phyloP scores from a whole-genome alignment of 2,888 invertebrate genomes.

The Drosophila rubida region DNA sequence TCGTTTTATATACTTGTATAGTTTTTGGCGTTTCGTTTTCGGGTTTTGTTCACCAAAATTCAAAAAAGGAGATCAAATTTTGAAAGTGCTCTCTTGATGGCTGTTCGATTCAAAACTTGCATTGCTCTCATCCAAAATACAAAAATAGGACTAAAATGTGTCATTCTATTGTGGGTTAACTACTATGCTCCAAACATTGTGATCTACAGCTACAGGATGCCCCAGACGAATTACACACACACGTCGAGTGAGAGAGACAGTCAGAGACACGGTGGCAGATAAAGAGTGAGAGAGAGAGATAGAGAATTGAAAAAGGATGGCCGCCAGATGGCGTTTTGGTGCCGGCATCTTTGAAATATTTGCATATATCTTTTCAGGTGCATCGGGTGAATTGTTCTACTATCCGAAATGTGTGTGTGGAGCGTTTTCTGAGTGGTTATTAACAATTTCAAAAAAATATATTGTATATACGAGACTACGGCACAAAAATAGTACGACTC shows the following conservation, averaged over 20 bases:
- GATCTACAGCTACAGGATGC: conserved; percentile 43
- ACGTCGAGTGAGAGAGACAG: conserved; percentile 24
- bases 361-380: conserved; percentile 66
- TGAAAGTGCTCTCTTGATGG: conserved; percentile 56
- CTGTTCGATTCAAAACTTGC: conserved; percentile 52
- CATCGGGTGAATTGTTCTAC: conserved; percentile 17
- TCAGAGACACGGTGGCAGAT: background rate
- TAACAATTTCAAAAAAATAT: conserved; percentile 27
- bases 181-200: conserved; percentile 1
- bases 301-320: conserved; percentile 12
- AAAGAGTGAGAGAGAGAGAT: background rate
- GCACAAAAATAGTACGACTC: conserved; percentile 32
- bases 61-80: conserved; percentile 43
- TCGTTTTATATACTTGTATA: conserved; percentile 39
- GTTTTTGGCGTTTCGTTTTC: conserved; percentile 8
- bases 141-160: conserved; percentile 20
- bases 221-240: conserved; percentile 45
- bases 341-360: conserved; percentile 62
- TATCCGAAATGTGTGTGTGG: conserved; percentile 21
- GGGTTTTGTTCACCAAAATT: conserved; percentile 33
- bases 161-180: conserved; percentile 15
- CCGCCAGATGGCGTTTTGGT: conserved; percentile 53
- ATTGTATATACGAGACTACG: conserved; percentile 27
- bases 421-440: conserved; percentile 38
- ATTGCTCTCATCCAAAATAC: conserved; percentile 54